Evolutionary conservation across 2,797 vertebrate genomes (phyloP).

Genomic region (Mormyrops attenuatus): DNA sequence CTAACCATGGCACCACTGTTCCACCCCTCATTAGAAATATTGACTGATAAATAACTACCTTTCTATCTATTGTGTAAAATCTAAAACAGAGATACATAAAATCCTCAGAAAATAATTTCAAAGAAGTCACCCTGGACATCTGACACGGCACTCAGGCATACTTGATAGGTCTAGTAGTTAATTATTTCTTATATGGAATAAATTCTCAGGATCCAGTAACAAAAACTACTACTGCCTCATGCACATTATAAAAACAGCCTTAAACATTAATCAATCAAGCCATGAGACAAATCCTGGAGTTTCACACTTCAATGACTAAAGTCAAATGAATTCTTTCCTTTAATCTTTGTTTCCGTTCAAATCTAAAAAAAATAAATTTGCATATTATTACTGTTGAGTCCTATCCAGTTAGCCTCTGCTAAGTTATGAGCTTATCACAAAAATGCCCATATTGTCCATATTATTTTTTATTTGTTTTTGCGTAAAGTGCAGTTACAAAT

Average conservation of each 20-base stretch:
- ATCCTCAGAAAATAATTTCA: neutral
- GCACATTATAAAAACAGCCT: neutral
- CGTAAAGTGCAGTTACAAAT: neutral
- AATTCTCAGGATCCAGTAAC: neutral
- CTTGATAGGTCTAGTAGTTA: neutral
- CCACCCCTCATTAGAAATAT: neutral
- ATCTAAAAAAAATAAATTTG: neutral
- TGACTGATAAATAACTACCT: neutral
- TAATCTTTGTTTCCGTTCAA: slow-evolving; percentile 14
- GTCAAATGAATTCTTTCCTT: slow-evolving; percentile 9
- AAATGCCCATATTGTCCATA: neutral
- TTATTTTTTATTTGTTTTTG: too few relatives aligned
- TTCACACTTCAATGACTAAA: neutral
- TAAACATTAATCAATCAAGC: neutral
- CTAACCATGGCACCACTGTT: neutral
- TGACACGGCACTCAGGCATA: neutral
- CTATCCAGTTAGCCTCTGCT: neutral
- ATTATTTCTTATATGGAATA: slow-evolving; percentile 13
- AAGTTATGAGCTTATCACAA: neutral
- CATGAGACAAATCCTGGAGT: neutral
- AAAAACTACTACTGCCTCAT: slow-evolving; percentile 11
- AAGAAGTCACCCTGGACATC: neutral
- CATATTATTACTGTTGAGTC: neutral
- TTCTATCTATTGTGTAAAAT: neutral
- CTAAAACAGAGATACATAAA: neutral